Evolutionary conservation across 2,797 vertebrate genomes (phyloP).

Genomic region (Mastacembelus armatus): DNA sequence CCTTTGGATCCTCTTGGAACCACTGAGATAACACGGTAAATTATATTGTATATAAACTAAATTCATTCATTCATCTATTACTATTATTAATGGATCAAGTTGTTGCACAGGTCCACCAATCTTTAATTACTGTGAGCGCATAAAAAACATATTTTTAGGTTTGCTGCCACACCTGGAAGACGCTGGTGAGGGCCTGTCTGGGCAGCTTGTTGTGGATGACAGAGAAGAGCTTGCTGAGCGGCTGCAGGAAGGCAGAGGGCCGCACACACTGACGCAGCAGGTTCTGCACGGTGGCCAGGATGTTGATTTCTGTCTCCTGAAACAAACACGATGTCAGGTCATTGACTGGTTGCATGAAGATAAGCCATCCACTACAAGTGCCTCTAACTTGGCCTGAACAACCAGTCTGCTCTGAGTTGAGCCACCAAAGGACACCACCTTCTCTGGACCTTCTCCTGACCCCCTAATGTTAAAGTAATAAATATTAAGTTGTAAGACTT

Average conservation of each 20-base stretch:
- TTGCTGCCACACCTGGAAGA: constrained; percentile 88
- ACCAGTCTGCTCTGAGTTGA: background rate
- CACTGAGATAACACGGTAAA: too few species aligned
- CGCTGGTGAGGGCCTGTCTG: constrained; percentile 88
- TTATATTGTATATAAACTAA: too few species aligned
- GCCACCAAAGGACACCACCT: background rate
- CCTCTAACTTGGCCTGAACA: background rate
- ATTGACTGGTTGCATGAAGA: background rate
- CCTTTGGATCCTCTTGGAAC: too few species aligned
- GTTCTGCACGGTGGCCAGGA: constrained; percentile 93
- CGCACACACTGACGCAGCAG: constrained; percentile 88
- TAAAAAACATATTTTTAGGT: background rate
- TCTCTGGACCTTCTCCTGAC: too few species aligned
- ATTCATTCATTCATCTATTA: background rate
- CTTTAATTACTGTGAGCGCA: background rate
- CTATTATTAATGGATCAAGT: too few species aligned
- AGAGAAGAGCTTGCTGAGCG: constrained; percentile 92
- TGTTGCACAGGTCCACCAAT: too few species aligned
- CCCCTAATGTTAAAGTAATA: too few species aligned
- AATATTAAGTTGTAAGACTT: constrained; percentile 1
- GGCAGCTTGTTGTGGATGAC: constrained; percentile 89
- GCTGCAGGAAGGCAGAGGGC: constrained; percentile 88
- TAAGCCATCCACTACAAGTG: background rate
- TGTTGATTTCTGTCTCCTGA: constrained; percentile 92
- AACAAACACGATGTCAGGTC: constrained; percentile 21